Evolutionary conservation across 2,113 vertebrate species (phyloP), one percentile per base, ranked within the genome.

Genomic region (Muscicapa adusta): DNA sequence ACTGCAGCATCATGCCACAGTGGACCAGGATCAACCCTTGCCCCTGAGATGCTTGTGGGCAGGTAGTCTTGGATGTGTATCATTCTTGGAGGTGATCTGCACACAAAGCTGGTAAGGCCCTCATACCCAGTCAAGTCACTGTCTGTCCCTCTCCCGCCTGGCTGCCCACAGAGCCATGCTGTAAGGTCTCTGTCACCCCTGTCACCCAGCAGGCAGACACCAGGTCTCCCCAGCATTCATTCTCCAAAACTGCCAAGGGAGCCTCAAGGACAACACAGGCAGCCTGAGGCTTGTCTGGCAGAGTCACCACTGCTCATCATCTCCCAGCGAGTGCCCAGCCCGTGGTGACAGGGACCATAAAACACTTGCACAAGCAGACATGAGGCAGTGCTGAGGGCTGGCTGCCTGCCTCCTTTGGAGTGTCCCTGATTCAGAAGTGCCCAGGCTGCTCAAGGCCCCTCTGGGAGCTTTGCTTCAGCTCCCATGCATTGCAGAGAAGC

Each of bases 351-450:
- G 77, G 60, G 61, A 53, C 90, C 50, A 45, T 74, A 62, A 80
- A 81, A 57, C 73, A 61, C 19, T 80, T 1, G 3, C 57, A 58
- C 0, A 1, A 62, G 62, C 71, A 63, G 71, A 62, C 0, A 0
- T 0, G 0, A 0, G 2, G 36, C 54, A 47, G 48, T 12, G 48
- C 66, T 3, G 29, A 45, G 36, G 60, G 14, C 76, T 60, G 83
- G 19, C 53, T 60, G 75, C 0, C 75, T 86, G 84, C 23, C 71
- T 67, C 15, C 72, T 92, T 53, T 6, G 6, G 22, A 38, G 26
- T 60, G 86, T 29, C 29, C 65, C 61, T 0, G 0, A 14, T 26
- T 33, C 53, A 72, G 79, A 83, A 75, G 72, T 0, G 2, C 2
- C 28, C 43, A 60, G 48, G 36, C 50, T 60, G 71, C 61, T 77